Evolutionary conservation across 2,888 invertebrate genomes (phyloP), one percentile per base, ranked within the genome.

Genomic region (Melieria picta): DNA sequence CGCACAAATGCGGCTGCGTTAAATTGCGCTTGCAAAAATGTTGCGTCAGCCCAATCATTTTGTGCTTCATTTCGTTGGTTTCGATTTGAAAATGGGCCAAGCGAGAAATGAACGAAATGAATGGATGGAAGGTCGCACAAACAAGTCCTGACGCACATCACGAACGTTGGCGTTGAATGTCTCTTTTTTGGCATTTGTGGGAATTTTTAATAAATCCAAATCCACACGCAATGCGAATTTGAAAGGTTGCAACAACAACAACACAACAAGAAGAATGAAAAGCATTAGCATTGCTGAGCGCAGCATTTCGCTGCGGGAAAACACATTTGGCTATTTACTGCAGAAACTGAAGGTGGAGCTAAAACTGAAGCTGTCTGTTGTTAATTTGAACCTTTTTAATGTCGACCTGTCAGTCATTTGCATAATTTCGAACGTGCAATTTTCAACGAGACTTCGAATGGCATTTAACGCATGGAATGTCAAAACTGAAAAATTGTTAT

Each of bases 331-430:
- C 52, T 50, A 13, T n/a, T 45, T 5, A 11, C 5, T 11, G 45
- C 16, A 64, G 42, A 30, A 30, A 30, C 2, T 30, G 30, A 2
- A 30, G 30, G 30, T 30, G 30, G 30, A 30, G 30, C 1, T 1
- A n/a, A n/a, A n/a, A n/a, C n/a, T n/a, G n/a, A 30, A 2, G 30
- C 30, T 30, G 1, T 30, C 30, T 30, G 30, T 30, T 30, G 30
- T 30, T 13, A 67, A 67, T 60, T 60, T 58, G 4, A 7, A 30
- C 30, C 30, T 30, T 30, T 30, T 30, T 30, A 30, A n/a, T 13
- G 48, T 52, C n/a, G 67, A 11, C 60, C 60, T 50, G 50, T 52
- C 48, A 50, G 45, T 43, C 16, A 67, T 67, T 67, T 67, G 67
- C 60, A 67, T 67, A 67, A 67, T 60, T 42, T 67, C 30, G 30